Conservation (phyloP, 2,113 vertebrate genomes). For the Rynchops niger region DNA sequence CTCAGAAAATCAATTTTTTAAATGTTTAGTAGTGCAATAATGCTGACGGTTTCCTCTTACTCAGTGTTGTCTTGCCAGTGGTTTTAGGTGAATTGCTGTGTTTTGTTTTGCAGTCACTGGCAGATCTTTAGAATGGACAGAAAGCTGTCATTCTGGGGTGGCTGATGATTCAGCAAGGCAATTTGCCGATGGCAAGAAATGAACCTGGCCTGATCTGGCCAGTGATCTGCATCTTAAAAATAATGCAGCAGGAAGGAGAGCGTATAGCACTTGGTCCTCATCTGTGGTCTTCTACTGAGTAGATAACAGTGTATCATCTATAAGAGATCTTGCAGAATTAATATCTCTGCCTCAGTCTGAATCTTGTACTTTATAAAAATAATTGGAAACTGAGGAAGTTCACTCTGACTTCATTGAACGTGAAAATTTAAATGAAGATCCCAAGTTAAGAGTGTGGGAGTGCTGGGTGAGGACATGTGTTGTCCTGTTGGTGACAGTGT, state of each 20-base stretch:
- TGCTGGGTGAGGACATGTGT: background rate
- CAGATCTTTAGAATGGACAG: background rate
- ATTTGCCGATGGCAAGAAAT: background rate
- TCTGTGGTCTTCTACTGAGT: background rate
- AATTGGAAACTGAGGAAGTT: constrained; percentile 24
- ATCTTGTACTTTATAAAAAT: background rate
- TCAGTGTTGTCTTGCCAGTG: background rate
- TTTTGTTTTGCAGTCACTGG: background rate
- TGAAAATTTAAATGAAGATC: background rate
- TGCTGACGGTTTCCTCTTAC: background rate
- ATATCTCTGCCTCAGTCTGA: background rate
- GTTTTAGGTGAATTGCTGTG: background rate
- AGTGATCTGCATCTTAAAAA: background rate
- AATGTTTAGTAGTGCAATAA: background rate
- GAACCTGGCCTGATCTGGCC: background rate
- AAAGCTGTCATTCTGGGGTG: background rate
- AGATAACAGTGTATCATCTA: background rate
- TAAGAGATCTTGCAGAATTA: background rate
- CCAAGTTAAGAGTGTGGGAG: background rate
- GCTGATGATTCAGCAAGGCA: background rate
- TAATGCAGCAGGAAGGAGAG: background rate
- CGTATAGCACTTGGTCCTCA: background rate
- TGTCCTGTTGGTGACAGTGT: background rate
- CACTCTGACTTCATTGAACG: background rate
- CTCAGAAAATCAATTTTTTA: background rate